Evolutionary conservation across 1,140 invertebrate species (phyloP), one percentile per base, ranked within the genome.

Genomic region (Drosophila fuyamai): DNA sequence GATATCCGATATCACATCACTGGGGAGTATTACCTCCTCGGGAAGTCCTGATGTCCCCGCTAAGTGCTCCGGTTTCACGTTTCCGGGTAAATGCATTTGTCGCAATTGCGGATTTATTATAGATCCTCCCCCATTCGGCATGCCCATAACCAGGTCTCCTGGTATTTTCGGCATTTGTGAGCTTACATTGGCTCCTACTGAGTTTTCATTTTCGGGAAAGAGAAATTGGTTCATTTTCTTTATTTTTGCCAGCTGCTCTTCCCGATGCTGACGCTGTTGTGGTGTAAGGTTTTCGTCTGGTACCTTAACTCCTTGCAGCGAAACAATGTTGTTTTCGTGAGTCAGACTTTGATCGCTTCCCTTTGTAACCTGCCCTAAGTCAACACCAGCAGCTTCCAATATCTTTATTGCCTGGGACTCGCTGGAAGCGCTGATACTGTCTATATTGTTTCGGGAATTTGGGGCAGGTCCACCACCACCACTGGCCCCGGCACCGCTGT

Each of bases 221-320:
- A 99, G 93, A 93, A 98, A 95, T 91, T 97, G 96, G 79, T 98
- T 96, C 95, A 99, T 97, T 94, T 98, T 98, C 55, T 97, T 94
- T 66, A 99, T 94, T 41, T 96, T 97, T 5, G 97, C 98, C 27
- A 99, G 93, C 80, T 98, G 96, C 91, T 98, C 97, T 93, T 98
- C 97, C 58, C 98, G 94, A 86, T 98, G 97, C 61, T 98, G 97
- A 55, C 97, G 94, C 93, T 99, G 98, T 93, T 99, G 97, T 27
- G 98, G 98, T 57, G 98, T 99, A 73, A 99, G 94, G 93, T 99
- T 98, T 94, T 99, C 98, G 94, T 99, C 97, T 66, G 98, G 98
- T 81, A 98, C 96, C 94, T 98, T 97, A 10, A 97, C 96, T 85
- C 96, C 96, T 94, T 95, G 94, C 43, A 95, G 85, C 35, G 95